These are phyloP conservation scores for Monomorium pharaonis DNA, from an alignment of 1,140 invertebrate species.

Conservation along the genomic window DNA sequence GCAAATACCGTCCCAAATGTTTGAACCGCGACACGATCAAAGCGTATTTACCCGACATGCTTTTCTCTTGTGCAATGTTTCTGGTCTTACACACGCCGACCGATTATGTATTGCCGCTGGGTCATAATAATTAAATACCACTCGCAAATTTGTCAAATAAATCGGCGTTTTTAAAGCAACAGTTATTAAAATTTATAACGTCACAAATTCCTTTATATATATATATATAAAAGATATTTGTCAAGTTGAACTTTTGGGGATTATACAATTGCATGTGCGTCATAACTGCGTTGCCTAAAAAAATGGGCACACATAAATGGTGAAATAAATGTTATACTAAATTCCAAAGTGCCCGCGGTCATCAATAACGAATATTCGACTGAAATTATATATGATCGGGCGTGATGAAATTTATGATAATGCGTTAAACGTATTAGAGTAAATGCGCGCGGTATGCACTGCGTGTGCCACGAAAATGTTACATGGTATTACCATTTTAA, in stretches of 20 bases:
- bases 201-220: neutral
- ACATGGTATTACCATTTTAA: conserved; percentile 45
- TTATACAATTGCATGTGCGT: neutral
- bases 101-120: neutral
- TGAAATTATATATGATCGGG: conserved; percentile 3
- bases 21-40: conserved; percentile 33
- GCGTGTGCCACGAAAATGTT: conserved; percentile 19
- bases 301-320: neutral
- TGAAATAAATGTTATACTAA: conserved; percentile 52
- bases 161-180: neutral
- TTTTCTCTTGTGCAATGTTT: conserved; percentile 9
- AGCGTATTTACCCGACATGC: conserved; percentile 17
- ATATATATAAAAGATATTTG: neutral
- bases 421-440: conserved; percentile 41
- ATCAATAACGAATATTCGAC: conserved; percentile 39
- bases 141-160: neutral
- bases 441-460: neutral
- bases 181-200: conserved; percentile 1
- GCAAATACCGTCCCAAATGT: conserved; percentile 45
- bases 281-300: neutral
- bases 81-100: conserved; percentile 22
- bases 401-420: conserved; percentile 48
- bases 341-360: conserved; percentile 31
- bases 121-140: conserved; percentile 14
- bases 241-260: neutral